These are phyloP conservation scores for Poeciliopsis infans DNA, from an alignment of 2,797 vertebrate species.

Conservation along the genomic window DNA sequence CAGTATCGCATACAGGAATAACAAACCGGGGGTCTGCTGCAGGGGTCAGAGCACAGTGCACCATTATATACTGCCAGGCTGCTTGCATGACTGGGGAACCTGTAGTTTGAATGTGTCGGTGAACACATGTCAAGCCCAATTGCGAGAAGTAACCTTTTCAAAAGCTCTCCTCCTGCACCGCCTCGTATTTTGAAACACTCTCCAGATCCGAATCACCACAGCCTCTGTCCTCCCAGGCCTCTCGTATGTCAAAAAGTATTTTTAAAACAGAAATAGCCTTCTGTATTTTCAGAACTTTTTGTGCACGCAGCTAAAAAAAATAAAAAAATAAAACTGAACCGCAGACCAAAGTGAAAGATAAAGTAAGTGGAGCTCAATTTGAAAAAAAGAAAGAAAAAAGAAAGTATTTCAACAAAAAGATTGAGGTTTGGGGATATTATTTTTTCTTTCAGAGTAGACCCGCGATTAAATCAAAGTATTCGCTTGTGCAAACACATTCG, in stretches of 20 bases:
- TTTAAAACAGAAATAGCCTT: conserved; percentile 63
- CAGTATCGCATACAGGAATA: conserved; percentile 82
- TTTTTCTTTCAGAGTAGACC: not conserved
- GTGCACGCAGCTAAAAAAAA: conserved; percentile 44
- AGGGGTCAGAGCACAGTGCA: conserved; percentile 73
- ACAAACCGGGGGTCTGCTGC: conserved; percentile 71
- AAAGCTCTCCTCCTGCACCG: conserved; percentile 62
- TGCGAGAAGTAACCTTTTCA: conserved; percentile 57
- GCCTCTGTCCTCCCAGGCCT: conserved; percentile 61
- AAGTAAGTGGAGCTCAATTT: conserved; percentile 16
- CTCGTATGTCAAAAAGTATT: conserved; percentile 78
- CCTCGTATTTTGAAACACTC: conserved; percentile 65
- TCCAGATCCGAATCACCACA: conserved; percentile 60
- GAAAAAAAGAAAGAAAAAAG: not conserved
- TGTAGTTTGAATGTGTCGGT: conserved; percentile 60
- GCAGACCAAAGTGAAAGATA: conserved; percentile 53
- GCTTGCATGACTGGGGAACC: conserved; percentile 66
- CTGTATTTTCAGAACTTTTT: conserved; percentile 56
- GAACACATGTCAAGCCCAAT: conserved; percentile 74
- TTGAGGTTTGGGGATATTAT: conserved; percentile 8
- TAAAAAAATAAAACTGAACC: conserved; percentile 43
- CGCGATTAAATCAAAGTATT: conserved; percentile 12
- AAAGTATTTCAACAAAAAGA: conserved; percentile 35
- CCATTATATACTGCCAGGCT: conserved; percentile 71
- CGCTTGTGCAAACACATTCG: conserved; percentile 12